Evolutionary conservation across 2,113 vertebrate genomes (phyloP).

Genomic region (Manacus vitellinus): DNA sequence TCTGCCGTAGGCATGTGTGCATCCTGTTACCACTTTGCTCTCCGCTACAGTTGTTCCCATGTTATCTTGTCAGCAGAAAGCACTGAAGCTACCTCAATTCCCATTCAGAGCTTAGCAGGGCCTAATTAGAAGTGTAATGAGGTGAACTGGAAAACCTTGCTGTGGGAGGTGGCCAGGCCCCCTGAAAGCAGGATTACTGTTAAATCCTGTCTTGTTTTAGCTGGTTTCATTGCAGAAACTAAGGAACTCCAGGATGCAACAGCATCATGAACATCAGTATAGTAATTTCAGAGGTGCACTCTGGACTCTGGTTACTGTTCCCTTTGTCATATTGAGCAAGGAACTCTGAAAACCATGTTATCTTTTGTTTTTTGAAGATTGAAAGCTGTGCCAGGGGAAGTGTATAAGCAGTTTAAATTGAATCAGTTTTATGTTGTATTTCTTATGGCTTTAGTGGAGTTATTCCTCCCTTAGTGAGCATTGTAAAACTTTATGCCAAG

Average conservation of each 20-base stretch:
- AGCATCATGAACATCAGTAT: neutral
- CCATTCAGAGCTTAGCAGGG: neutral
- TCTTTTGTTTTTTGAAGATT: neutral
- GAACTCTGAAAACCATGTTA: neutral
- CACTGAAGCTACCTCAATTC: neutral
- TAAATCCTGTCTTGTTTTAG: neutral
- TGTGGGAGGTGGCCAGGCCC: neutral
- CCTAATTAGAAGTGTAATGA: neutral
- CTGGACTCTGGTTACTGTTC: neutral
- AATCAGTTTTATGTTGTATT: neutral
- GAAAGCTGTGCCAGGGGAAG: neutral
- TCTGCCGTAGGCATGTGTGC: fast-evolving
- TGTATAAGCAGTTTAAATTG: neutral
- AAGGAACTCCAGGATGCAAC: neutral
- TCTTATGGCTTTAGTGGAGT: neutral
- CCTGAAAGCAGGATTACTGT: neutral
- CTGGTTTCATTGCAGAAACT: neutral
- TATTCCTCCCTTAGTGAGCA: neutral
- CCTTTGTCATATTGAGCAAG: neutral
- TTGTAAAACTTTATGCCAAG: neutral
- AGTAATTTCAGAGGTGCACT: neutral
- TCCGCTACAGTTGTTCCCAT: neutral
- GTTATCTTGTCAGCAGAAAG: neutral
- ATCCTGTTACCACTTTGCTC: neutral
- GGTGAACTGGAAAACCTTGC: neutral